Evolutionary conservation across 1,140 invertebrate species (phyloP).

Genomic region (Papilio dardanus): DNA sequence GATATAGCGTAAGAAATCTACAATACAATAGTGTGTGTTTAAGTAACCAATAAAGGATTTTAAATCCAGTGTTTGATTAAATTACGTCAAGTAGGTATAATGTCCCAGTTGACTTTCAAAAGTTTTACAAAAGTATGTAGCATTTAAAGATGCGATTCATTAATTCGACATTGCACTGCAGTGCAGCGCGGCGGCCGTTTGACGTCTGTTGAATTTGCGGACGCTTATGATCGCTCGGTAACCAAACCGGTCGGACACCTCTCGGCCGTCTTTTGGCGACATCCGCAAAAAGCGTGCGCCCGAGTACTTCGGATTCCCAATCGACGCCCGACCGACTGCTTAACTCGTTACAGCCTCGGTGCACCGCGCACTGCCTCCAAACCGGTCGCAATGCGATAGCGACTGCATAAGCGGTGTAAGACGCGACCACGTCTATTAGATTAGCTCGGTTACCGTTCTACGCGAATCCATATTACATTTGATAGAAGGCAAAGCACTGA

Average conservation of each 20-base stretch:
- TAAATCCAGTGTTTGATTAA: not conserved
- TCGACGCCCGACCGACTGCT: conserved; percentile 56
- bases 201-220: conserved; percentile 78
- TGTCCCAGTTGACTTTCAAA: not conserved
- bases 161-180: conserved; percentile 46
- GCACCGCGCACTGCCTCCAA: not conserved
- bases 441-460: conserved; percentile 19
- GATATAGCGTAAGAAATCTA: too few relatives aligned
- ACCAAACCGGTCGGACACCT: conserved; percentile 79
- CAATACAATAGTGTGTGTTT: too few relatives aligned
- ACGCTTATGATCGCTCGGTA: conserved; percentile 69
- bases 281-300: conserved; percentile 76
- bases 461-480: not conserved
- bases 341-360: conserved; percentile 34
- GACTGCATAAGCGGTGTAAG: not conserved
- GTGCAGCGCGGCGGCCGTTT: conserved; percentile 66
- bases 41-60: too few relatives aligned
- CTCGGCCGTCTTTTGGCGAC: conserved; percentile 74
- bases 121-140: not conserved
- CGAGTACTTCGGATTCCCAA: conserved; percentile 65
- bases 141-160: conserved; percentile 24
- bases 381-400: conserved; percentile 33
- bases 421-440: conserved; percentile 8
- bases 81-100: not conserved
- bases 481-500: not conserved